These are phyloP conservation scores for Leptopilina boulardi DNA, from an alignment of 1,140 invertebrate species.

Conservation along the genomic window DNA sequence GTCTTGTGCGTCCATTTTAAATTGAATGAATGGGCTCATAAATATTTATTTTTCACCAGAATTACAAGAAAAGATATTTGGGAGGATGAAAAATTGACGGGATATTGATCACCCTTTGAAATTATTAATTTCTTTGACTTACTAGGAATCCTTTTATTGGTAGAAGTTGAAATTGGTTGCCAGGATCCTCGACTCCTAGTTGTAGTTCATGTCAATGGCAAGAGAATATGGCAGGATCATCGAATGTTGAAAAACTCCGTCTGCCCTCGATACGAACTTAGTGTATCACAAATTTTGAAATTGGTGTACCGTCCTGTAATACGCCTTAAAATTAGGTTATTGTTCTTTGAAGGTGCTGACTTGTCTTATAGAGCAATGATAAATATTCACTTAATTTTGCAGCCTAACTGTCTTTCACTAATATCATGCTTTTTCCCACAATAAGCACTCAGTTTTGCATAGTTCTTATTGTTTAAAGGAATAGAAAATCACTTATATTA, in stretches of 20 bases:
- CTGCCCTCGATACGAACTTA: too few species aligned
- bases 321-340: background rate
- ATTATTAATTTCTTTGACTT: background rate
- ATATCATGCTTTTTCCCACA: background rate
- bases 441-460: background rate
- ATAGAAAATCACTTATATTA: too few species aligned
- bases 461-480: background rate
- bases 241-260: too few species aligned
- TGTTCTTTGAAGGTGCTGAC: background rate
- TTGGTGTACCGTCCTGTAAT: background rate
- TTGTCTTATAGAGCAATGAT: background rate
- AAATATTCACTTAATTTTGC: background rate
- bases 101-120: background rate
- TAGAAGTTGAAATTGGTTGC: background rate
- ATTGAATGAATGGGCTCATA: background rate
- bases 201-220: too few species aligned
- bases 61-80: background rate
- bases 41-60: background rate
- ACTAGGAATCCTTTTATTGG: background rate
- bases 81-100: background rate
- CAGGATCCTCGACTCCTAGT: background rate
- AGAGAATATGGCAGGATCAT: too few species aligned
- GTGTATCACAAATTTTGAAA: too few species aligned
- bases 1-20: background rate
- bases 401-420: background rate